These are phyloP conservation scores for Nipponia nippon DNA, from an alignment of 2,113 vertebrate genomes.

Conservation along the genomic window DNA sequence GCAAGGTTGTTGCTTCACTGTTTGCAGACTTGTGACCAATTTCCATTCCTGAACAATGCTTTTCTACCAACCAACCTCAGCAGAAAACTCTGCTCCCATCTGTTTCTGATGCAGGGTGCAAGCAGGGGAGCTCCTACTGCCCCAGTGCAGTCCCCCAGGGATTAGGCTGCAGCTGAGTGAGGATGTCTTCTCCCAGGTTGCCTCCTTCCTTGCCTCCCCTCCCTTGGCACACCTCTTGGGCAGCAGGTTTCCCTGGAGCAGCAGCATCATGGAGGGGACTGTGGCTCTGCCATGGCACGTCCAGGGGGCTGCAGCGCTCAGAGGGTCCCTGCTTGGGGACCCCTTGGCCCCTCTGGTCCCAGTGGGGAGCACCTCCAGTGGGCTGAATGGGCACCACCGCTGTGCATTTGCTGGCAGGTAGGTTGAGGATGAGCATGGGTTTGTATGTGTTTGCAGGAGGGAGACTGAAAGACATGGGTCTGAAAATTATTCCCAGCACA, in stretches of 20 bases:
- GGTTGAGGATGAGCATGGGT: not conserved
- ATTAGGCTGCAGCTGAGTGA: not conserved
- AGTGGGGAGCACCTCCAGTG: accelerated
- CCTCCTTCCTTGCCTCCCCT: not conserved
- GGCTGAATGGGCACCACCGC: accelerated
- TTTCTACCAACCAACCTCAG: not conserved
- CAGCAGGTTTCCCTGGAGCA: accelerated
- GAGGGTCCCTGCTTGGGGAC: accelerated
- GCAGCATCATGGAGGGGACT: accelerated
- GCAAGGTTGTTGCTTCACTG: not conserved
- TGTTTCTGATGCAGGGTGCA: not conserved
- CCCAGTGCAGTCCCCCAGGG: not conserved
- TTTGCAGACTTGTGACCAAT: not conserved
- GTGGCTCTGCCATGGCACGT: accelerated
- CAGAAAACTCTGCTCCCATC: not conserved
- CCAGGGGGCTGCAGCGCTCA: accelerated
- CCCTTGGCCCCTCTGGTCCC: accelerated
- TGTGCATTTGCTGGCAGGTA: not conserved
- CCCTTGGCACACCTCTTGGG: not conserved
- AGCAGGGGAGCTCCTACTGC: not conserved
- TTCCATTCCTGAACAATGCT: not conserved
- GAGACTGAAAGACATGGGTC: accelerated
- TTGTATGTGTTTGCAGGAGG: not conserved
- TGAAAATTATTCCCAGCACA: not conserved
- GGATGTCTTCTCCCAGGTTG: not conserved